A percentile compares a stretch with the other conserved stretches of the same genome.
phyloP scores from a whole-genome alignment of 2,113 vertebrate genomes.

The Tor tambroides region DNA sequence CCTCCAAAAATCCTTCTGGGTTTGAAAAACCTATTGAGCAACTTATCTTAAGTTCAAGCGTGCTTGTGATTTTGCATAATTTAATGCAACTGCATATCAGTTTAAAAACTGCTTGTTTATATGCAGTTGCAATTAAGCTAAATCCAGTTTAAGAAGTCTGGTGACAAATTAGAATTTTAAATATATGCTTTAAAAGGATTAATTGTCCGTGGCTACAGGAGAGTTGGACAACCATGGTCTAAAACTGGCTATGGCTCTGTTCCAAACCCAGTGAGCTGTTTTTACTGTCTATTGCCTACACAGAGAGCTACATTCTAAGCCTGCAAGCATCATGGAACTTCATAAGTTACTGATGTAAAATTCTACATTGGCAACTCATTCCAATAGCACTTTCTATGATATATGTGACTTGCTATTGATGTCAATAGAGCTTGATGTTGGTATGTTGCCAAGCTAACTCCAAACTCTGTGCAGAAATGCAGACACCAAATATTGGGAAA shows the following conservation, averaged over 20 bases:
- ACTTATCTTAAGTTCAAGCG: constrained; percentile 58
- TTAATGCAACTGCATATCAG: constrained; percentile 44
- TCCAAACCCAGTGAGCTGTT: neutral
- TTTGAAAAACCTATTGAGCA: constrained; percentile 33
- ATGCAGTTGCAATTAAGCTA: constrained; percentile 68
- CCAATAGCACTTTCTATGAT: neutral
- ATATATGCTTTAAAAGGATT: constrained; percentile 59
- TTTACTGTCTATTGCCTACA: neutral
- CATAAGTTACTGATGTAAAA: neutral
- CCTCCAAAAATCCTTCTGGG: constrained; percentile 44
- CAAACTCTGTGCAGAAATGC: neutral
- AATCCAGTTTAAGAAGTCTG: constrained; percentile 57
- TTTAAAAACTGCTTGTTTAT: constrained; percentile 64
- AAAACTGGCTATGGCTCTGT: neutral
- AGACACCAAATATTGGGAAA: neutral
- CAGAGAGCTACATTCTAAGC: neutral
- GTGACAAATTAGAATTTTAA: constrained; percentile 63
- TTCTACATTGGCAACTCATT: neutral
- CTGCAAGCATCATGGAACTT: neutral
- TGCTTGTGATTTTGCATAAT: constrained; percentile 58
- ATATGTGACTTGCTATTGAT: neutral
- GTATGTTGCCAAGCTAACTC: neutral
- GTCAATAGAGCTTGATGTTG: neutral
- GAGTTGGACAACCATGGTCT: constrained; percentile 15
- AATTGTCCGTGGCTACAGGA: constrained; percentile 64